These are phyloP conservation scores for Pagrus major DNA, from an alignment of 2,113 vertebrate species.

Conservation along the genomic window DNA sequence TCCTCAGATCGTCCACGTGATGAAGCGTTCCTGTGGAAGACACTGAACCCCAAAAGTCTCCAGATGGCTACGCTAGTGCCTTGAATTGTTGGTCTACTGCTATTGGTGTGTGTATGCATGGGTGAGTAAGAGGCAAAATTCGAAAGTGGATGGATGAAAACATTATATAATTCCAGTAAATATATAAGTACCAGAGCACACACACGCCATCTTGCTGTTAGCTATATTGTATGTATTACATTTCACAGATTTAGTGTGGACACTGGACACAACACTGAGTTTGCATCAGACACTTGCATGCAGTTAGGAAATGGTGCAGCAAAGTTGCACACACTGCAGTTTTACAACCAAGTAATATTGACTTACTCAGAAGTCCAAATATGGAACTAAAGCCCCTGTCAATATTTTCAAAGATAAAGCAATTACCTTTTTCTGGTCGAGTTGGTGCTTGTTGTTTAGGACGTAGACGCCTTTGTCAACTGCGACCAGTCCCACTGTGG, in stretches of 20 bases:
- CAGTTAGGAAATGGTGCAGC: too few species aligned
- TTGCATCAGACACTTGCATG: too few species aligned
- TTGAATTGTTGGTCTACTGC: background rate
- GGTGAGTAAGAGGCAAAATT: background rate
- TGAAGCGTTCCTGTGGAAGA: background rate
- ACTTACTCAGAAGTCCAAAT: background rate
- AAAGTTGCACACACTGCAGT: background rate
- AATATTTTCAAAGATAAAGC: background rate
- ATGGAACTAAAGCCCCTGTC: background rate
- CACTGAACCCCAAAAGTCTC: background rate
- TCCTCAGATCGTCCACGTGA: background rate
- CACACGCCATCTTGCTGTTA: too few species aligned
- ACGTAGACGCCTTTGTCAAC: conserved; percentile 86
- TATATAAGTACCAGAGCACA: too few species aligned
- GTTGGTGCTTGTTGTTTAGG: conserved; percentile 80
- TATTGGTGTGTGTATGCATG: background rate
- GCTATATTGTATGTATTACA: too few species aligned
- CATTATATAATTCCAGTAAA: background rate
- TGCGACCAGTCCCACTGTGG: conserved; percentile 83
- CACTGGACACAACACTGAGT: too few species aligned
- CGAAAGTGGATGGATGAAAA: background rate
- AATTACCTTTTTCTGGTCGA: conserved; percentile 85
- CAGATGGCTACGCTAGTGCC: background rate
- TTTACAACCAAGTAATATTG: background rate
- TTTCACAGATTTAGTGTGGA: too few species aligned